A percentile compares a stretch with the other conserved stretches of the same genome.
phyloP scores from a whole-genome alignment of 2,113 vertebrate species.

The Cebidichthys violaceus region DNA sequence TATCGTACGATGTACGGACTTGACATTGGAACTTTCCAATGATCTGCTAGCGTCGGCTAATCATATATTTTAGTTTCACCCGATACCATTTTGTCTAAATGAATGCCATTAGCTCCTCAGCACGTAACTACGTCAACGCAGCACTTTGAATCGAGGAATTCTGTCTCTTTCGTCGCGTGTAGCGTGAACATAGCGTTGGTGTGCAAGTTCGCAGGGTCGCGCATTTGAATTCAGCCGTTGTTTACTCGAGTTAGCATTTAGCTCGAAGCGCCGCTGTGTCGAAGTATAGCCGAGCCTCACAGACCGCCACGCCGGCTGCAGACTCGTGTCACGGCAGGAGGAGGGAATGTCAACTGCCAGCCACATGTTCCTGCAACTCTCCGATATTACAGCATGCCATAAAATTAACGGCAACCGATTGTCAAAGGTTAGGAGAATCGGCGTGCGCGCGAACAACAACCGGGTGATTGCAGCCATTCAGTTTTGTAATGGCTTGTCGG shows the following conservation, averaged over 20 bases:
- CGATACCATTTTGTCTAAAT: too few species aligned
- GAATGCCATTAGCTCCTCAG: too few species aligned
- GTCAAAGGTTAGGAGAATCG: conserved; percentile 24
- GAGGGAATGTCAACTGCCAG: neutral
- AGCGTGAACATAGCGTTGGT: too few species aligned
- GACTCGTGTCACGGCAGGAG: neutral
- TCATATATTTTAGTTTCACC: too few species aligned
- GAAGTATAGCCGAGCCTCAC: neutral
- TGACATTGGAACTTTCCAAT: neutral
- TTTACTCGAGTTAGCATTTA: neutral
- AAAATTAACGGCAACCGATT: conserved; percentile 32
- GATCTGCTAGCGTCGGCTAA: neutral
- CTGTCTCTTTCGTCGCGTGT: neutral
- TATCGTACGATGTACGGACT: too few species aligned
- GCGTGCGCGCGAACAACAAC: neutral
- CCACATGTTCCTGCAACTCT: neutral
- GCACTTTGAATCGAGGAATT: too few species aligned
- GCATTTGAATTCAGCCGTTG: neutral
- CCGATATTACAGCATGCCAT: conserved; percentile 5
- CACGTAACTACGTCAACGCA: too few species aligned
- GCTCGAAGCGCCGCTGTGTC: neutral
- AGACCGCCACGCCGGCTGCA: neutral
- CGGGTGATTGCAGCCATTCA: conserved; percentile 27
- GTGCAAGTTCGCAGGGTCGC: neutral
- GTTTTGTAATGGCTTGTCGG: neutral